Evolutionary conservation across 2,113 vertebrate genomes (phyloP).

Genomic region (Nerophis ophidion): DNA sequence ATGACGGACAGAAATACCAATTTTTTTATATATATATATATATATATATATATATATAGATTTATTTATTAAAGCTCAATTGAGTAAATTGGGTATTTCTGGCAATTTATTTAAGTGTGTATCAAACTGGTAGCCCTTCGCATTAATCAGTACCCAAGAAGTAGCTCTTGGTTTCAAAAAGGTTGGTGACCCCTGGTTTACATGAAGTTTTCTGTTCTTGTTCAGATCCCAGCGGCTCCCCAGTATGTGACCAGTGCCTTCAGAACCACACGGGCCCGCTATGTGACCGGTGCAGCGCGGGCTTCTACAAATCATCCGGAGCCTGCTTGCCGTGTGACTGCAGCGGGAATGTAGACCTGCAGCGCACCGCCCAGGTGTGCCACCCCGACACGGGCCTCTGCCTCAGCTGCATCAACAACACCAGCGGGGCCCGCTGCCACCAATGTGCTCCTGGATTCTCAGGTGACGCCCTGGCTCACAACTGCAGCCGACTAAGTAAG

Average conservation of each 20-base stretch:
- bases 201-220: slow-evolving; percentile 6
- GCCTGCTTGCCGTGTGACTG: slow-evolving; percentile 80
- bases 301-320: slow-evolving; percentile 80
- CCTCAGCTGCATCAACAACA: slow-evolving; percentile 79
- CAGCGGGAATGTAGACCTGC: slow-evolving; percentile 79
- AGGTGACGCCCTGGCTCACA: slow-evolving; percentile 66
- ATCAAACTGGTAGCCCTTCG: too few relatives aligned
- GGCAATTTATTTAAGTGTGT: too few relatives aligned
- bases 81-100: too few relatives aligned
- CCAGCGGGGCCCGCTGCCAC: slow-evolving; percentile 77
- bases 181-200: too few relatives aligned
- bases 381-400: slow-evolving; percentile 80
- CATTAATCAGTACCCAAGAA: too few relatives aligned
- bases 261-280: slow-evolving; percentile 69
- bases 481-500: slow-evolving; percentile 80
- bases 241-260: slow-evolving; percentile 77
- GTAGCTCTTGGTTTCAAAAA: too few relatives aligned
- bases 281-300: slow-evolving; percentile 76
- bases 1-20: too few relatives aligned
- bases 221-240: slow-evolving; percentile 67
- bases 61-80: too few relatives aligned
- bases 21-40: too few relatives aligned
- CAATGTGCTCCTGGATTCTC: slow-evolving; percentile 76
- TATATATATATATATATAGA: too few relatives aligned
- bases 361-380: slow-evolving; percentile 69